Evolutionary conservation across 2,113 vertebrate species (phyloP).

Genomic region (Ammodytes dubius): DNA sequence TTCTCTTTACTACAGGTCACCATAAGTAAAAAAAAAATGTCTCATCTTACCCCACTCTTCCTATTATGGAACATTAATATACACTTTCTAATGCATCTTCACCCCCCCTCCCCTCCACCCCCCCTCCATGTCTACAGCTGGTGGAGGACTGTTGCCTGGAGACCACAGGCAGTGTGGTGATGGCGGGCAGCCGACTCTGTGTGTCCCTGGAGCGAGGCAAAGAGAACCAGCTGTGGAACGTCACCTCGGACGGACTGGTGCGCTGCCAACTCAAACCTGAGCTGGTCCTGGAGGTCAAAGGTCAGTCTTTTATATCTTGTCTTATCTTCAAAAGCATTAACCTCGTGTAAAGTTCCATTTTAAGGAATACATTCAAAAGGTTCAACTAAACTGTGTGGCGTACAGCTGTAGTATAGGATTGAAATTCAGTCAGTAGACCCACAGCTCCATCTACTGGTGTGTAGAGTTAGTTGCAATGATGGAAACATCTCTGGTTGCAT

Average conservation of each 20-base stretch:
- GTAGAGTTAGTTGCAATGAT: background rate
- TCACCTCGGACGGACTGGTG: slow-evolving; percentile 90
- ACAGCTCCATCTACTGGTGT: slow-evolving; percentile 46
- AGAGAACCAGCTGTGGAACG: slow-evolving; percentile 90
- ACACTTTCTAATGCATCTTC: background rate
- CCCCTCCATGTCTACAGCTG: slow-evolving; percentile 80
- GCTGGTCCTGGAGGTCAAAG: slow-evolving; percentile 96
- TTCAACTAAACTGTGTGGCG: no score
- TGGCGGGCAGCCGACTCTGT: slow-evolving; percentile 90
- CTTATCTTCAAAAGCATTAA: background rate
- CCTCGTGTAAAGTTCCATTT: background rate
- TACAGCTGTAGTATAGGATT: background rate
- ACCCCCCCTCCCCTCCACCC: background rate
- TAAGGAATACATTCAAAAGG: background rate
- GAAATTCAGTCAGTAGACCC: background rate
- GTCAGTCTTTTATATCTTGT: slow-evolving; percentile 79
- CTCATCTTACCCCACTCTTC: no score
- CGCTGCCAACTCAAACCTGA: slow-evolving; percentile 89
- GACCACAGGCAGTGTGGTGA: slow-evolving; percentile 88
- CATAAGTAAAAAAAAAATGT: no score
- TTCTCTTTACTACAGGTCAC: no score
- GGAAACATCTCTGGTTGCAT: background rate
- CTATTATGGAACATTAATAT: no score
- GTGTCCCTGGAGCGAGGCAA: slow-evolving; percentile 87
- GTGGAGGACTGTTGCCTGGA: slow-evolving; percentile 92